These are phyloP conservation scores for Helostoma temminkii DNA, from an alignment of 2,797 vertebrate species.

Conservation along the genomic window DNA sequence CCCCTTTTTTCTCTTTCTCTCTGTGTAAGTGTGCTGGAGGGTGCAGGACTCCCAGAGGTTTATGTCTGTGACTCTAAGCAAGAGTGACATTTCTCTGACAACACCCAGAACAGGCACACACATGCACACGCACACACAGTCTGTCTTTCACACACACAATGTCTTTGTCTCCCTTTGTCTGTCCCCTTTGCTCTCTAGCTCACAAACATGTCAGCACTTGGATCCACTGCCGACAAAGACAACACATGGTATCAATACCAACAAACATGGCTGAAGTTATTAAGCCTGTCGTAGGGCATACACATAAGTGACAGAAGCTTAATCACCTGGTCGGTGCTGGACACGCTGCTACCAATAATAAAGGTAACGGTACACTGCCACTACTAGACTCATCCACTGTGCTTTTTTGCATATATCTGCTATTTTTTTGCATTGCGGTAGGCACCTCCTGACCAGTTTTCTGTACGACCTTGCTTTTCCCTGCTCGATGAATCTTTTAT, in stretches of 20 bases:
- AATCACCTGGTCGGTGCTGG: constrained; percentile 47
- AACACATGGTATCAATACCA: constrained; percentile 49
- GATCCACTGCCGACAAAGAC: constrained; percentile 53
- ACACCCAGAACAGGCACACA: constrained; percentile 71
- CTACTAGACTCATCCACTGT: constrained; percentile 35
- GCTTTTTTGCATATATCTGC: constrained; percentile 55
- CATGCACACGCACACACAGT: constrained; percentile 33
- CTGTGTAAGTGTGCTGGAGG: constrained; percentile 76
- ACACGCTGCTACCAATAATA: constrained; percentile 39
- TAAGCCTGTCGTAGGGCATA: constrained; percentile 8
- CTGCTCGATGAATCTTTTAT: constrained; percentile 87
- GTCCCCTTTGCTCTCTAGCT: constrained; percentile 61
- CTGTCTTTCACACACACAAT: constrained; percentile 29
- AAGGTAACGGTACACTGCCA: constrained; percentile 42
- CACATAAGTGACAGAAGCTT: constrained; percentile 52
- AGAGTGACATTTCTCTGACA: constrained; percentile 86
- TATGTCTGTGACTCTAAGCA: constrained; percentile 82
- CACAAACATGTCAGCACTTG: constrained; percentile 70
- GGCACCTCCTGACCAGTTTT: constrained; percentile 81
- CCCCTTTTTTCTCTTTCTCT: constrained; percentile 64
- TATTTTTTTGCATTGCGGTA: constrained; percentile 70
- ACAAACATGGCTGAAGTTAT: constrained; percentile 33
- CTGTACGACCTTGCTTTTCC: constrained; percentile 85
- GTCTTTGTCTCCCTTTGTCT: constrained; percentile 38
- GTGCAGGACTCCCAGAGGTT: constrained; percentile 81